Evolutionary conservation across 2,888 invertebrate species (phyloP), one percentile per base, ranked within the genome.

Genomic region (Meliscaeva auricollis): DNA sequence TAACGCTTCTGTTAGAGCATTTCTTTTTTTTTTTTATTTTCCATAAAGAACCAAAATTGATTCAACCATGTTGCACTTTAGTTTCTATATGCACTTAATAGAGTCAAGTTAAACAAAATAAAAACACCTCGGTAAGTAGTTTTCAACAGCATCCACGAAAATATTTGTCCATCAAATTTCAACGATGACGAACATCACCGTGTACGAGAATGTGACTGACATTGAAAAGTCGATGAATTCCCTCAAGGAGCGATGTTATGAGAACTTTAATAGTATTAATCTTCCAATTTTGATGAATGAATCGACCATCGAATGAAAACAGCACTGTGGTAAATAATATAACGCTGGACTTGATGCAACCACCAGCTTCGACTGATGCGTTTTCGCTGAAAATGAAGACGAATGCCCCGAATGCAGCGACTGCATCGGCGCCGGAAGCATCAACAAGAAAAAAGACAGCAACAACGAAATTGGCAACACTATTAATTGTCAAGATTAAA

Each of bases 291-390:
- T 88, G 2, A 70, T 88, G 13, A 81, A 58, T 38, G 81, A 85
- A 46, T 66, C 73, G 60, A 72, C 44, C 72, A 56, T 56, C 62
- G 50, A 76, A 76, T 41, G 60, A 87, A 58, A 81, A 64, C 13
- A 62, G 69, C 20, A 80, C 88, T 30, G 88, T 87, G 38, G 91
- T 92, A 0, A 92, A 92, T 88, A 92, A 92, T 58, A 92, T 92
- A 66, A 90, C 92, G 1, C 87, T 92, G 1, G 92, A 92, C 85
- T 79, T 92, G 26, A 91, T 92, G 87, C 92, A 92, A 38, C 90
- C 91, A 1, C 89, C 90, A 0, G 91, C 90, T 75, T 90, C 90
- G 2, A 89, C 89, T 0, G 89, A 85, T 22, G 81, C 85, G 17
- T 85, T 85, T 69, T 85, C 85, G 20, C n/a, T 85, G 9, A 85